These are phyloP conservation scores for Grapholita molesta DNA, from an alignment of 1,140 invertebrate genomes.

Conservation along the genomic window DNA sequence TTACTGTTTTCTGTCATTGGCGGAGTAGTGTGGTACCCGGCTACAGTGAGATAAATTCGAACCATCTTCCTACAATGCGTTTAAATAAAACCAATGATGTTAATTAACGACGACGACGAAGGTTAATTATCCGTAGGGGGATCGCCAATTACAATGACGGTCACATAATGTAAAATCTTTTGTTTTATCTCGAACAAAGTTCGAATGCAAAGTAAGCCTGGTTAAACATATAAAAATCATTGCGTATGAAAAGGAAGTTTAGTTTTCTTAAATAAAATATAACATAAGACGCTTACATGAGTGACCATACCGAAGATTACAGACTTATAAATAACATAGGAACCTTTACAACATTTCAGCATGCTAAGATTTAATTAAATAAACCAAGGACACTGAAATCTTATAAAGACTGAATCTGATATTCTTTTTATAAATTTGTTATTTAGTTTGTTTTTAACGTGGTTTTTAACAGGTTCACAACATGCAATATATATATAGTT, in stretches of 20 bases:
- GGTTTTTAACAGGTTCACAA: slow-evolving; percentile 26
- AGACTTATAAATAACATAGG: background rate
- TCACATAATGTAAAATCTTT: background rate
- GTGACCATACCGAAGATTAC: background rate
- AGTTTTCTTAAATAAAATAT: no score
- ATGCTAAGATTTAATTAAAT: background rate
- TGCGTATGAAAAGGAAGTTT: no score
- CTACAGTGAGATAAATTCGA: background rate
- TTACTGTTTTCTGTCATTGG: background rate
- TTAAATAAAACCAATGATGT: background rate
- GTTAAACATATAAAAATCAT: no score
- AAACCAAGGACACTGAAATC: slow-evolving; percentile 4
- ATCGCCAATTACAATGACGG: background rate
- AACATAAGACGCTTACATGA: background rate
- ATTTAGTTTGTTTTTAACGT: slow-evolving; percentile 16
- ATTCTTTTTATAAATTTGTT: slow-evolving; percentile 16
- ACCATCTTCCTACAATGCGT: background rate
- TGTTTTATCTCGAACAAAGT: background rate
- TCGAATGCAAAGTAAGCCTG: background rate
- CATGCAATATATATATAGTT: slow-evolving; percentile 32
- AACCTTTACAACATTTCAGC: background rate
- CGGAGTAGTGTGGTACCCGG: no score
- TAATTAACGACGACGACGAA: background rate
- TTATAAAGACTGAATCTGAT: slow-evolving; percentile 24
- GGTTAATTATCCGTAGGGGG: background rate